phyloP scores from a whole-genome alignment of 2,113 vertebrate genomes.

The Elephas maximus region DNA sequence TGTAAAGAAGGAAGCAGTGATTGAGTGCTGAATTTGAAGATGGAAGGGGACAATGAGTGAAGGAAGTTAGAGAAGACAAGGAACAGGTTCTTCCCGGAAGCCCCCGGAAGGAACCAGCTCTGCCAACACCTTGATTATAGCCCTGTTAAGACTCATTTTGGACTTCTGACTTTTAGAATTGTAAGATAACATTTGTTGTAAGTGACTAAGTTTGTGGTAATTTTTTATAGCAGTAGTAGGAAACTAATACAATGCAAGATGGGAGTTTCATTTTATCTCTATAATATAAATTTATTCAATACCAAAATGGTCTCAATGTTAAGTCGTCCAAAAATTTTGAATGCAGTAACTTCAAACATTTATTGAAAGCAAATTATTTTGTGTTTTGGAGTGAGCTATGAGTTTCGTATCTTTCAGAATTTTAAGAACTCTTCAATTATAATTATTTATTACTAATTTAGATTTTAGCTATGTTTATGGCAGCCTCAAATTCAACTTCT shows the following conservation, averaged over 20 bases:
- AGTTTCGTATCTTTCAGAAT: not conserved
- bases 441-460: slow-evolving; percentile 2
- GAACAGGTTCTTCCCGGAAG: not conserved
- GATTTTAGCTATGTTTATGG: not conserved
- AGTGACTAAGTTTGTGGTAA: not conserved
- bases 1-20: not conserved
- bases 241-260: not conserved
- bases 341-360: not conserved
- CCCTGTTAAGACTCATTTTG: not conserved
- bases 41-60: not conserved
- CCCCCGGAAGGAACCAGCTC: not conserved
- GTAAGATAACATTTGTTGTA: not conserved
- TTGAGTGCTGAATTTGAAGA: not conserved
- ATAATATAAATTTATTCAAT: not conserved
- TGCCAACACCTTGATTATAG: too few relatives aligned
- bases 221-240: not conserved
- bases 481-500: not conserved
- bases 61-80: not conserved
- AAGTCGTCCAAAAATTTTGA: not conserved
- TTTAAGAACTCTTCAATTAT: not conserved
- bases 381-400: not conserved
- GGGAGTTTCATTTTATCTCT: not conserved
- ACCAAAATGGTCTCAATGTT: not conserved
- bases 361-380: not conserved
- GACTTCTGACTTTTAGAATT: not conserved